Evolutionary conservation across 2,797 vertebrate genomes (phyloP), one percentile per base, ranked within the genome.

Genomic region (Esox lucius): DNA sequence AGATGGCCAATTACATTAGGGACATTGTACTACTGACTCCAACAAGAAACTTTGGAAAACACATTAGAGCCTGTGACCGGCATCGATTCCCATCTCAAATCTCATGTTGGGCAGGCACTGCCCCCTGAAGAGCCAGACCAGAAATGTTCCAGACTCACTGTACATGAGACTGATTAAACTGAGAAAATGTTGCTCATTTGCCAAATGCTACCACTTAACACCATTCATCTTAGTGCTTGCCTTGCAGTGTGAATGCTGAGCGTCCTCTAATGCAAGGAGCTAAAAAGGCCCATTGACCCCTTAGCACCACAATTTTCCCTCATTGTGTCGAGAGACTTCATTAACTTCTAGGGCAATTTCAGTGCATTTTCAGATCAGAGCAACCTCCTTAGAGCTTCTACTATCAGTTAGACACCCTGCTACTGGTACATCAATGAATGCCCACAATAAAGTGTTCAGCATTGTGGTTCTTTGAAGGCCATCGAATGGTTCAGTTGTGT

Each of bases 311-410:
- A 93, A 93, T 93, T 93, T 92, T 89, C 80, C 78, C 89, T 90
- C 92, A 91, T 91, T 92, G 92, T 90, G 91, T 90, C 88, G 90
- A 87, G 90, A 91, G 87, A 93, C 91, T 93, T 93, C 93, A 93
- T 93, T 94, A 94, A 93, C 92, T 94, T 91, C 86, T 82, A 70
- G 88, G 91, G 90, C 91, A 92, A 93, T 93, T 94, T 89, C 83
- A 85, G 77, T 83, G 86, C 82, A 49, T 89, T 90, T 86, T 78
- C 75, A 76, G 78, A 79, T 76, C 76, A 75, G 78, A 80, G 75
- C 73, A 72, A 75, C 69, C 71, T 72, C 75, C 82, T 83, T 77
- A 31, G 71, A 53, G 74, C 75, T 69, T 59, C 0, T 75, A 79
- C 82, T 81, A 76, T 78, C 81, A 75, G 78, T 85, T 82, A 80